Percentiles rank a stretch among this genome's conserved stretches.
phyloP scores from a whole-genome alignment of 2,888 invertebrate species.

The Gryllus longicercus region DNA sequence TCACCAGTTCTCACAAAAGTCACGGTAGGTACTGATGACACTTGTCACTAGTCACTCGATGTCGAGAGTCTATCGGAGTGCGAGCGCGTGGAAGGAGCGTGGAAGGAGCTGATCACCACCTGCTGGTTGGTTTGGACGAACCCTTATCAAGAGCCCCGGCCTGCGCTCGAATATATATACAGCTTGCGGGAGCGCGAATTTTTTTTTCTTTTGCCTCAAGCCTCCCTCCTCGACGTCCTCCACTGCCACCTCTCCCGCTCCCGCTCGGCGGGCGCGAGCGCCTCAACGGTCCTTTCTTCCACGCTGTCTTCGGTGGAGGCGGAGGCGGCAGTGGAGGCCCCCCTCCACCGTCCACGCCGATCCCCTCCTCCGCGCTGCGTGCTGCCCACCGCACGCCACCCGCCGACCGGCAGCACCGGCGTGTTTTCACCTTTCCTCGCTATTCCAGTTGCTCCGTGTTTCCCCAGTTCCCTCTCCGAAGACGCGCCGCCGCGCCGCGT shows the following conservation, averaged over 20 bases:
- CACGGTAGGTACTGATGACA: too few relatives aligned
- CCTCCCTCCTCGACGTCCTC: not conserved
- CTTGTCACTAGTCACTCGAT: too few relatives aligned
- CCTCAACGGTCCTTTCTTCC: not conserved
- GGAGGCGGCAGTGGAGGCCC: too few relatives aligned
- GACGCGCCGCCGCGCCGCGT: not conserved
- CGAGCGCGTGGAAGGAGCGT: too few relatives aligned
- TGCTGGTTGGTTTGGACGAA: not conserved
- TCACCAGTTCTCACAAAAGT: too few relatives aligned
- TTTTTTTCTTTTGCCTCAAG: not conserved
- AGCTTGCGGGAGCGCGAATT: not conserved
- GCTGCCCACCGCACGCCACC: not conserved
- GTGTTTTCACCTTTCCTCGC: not conserved
- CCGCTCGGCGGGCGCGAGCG: not conserved
- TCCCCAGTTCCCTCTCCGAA: not conserved
- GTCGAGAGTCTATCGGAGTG: too few relatives aligned
- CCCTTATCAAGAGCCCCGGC: not conserved
- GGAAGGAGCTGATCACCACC: too few relatives aligned
- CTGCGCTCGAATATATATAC: not conserved
- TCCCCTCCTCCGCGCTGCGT: not conserved
- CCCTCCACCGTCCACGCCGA: too few relatives aligned
- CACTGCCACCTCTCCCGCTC: not conserved
- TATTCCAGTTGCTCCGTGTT: constrained; percentile 5
- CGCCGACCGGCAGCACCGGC: not conserved
- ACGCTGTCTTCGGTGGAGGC: too few relatives aligned